Base-by-base conservation (phyloP, 2,888 invertebrate species). In the Psylliodes chrysocephalus region DNA sequence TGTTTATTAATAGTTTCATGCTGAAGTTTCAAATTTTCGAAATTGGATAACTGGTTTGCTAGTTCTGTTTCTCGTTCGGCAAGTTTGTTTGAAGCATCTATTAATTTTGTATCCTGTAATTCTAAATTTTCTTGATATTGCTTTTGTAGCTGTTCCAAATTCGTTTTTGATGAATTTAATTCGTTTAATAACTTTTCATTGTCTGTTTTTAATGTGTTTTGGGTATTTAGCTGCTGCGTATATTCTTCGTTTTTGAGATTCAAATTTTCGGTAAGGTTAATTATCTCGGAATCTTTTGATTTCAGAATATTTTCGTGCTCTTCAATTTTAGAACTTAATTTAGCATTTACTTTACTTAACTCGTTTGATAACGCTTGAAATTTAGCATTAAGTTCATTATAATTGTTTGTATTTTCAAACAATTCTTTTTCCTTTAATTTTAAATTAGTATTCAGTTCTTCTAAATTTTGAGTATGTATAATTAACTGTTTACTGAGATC, bases 391-490 rank as follows among this genome's bases (percentile, higher is more conserved):
- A 78, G 47, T 60, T 75, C 74, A 2, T 59, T 69, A 40, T 19
- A 55, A 40, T 38, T 15, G 10, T 63, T 52, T 10, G 81, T 79
- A 6, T 86, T 79, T 55, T 84, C 81, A 69, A 84, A 82, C 15
- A 85, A 82, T 71, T 88, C 85, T 60, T 75, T 71, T 44, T 78
- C 75, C 12, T 82, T 73, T 64, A 82, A 76, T 10, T 73, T 70
- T 38, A 70, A 42, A 42, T 72, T 59, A 61, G 78, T 2, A 6
- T 53, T 22, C 7, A 85, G 82, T 70, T 88, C 85, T 63, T 75
- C 72, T 14, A 55, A 47, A 18, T 49, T 12, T 38, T 30, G 25
- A 14, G 1, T 35, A 60, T 47, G 38, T 10, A 10, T 12, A 22
- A n/a, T 15, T 6, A 47, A 35, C 5, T 57, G 35, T 2, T 14